phyloP scores from a whole-genome alignment of 2,113 vertebrate species.

The Catharus bicknelli region DNA sequence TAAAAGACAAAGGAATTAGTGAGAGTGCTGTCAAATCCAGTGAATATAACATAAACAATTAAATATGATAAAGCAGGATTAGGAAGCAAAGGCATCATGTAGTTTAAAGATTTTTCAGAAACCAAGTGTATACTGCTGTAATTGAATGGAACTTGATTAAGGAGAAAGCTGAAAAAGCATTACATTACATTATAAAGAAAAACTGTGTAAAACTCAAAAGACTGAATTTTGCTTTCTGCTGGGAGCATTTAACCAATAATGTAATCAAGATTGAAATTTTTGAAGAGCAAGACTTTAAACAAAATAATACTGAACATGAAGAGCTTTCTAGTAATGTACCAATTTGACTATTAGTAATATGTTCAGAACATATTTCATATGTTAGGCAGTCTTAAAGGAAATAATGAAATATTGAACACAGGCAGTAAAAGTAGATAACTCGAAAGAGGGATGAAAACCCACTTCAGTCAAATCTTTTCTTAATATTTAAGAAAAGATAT shows the following conservation, averaged over 20 bases:
- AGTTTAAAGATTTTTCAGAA: conserved; percentile 9
- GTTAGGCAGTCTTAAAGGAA: not conserved
- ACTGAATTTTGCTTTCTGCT: not conserved
- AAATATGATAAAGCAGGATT: not conserved
- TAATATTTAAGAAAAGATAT: not conserved
- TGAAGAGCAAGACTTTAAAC: not conserved
- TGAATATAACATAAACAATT: not conserved
- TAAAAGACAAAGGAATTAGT: conserved; percentile 4
- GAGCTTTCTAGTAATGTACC: not conserved
- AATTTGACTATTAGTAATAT: not conserved
- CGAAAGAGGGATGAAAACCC: not conserved
- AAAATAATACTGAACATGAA: not conserved
- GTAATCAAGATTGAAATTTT: not conserved
- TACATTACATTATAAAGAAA: not conserved
- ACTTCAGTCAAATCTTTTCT: not conserved
- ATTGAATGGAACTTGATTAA: not conserved
- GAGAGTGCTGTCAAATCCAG: not conserved
- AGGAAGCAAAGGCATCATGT: not conserved
- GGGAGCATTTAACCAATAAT: not conserved
- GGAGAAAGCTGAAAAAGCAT: not conserved
- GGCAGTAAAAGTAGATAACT: not conserved
- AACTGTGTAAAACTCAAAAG: not conserved
- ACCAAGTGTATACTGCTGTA: not conserved
- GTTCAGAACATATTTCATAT: not conserved
- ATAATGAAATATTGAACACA: not conserved